Percentiles rank a stretch among this genome's conserved stretches.
Conservation (phyloP, 2,797 vertebrate genomes). For the Myiotriccus ornatus region DNA sequence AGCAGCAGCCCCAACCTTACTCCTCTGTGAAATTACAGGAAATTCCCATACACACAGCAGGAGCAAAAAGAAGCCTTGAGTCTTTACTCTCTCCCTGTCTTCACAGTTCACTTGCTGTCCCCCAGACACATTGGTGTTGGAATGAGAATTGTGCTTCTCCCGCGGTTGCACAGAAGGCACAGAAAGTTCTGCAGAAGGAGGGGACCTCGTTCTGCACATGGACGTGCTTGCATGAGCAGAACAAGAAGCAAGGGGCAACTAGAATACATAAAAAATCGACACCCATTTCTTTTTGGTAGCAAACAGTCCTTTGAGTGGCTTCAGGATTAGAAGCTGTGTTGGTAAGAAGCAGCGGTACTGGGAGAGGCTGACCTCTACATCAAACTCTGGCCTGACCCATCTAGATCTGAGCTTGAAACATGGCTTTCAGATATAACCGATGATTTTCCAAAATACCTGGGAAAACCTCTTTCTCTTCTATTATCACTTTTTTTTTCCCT, state of each 20-base stretch:
- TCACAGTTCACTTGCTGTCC: not conserved
- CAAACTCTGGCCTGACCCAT: not conserved
- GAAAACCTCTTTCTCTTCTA: not conserved
- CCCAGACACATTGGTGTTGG: rapidly evolving
- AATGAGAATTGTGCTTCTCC: not conserved
- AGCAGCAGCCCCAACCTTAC: not conserved
- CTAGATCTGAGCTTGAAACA: not conserved
- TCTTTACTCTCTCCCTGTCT: not conserved
- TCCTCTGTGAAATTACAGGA: not conserved
- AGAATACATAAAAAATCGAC: not conserved
- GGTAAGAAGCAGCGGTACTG: not conserved
- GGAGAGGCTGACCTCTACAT: not conserved
- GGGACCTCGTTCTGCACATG: rapidly evolving
- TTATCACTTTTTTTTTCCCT: not conserved
- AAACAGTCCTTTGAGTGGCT: not conserved
- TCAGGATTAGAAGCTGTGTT: not conserved
- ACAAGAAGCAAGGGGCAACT: not conserved
- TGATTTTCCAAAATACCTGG: not conserved
- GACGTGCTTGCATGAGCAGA: rapidly evolving
- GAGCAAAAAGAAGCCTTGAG: not conserved
- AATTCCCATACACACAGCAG: not conserved
- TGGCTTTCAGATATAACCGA: rapidly evolving
- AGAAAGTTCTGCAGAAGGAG: rapidly evolving
- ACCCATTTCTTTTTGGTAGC: rapidly evolving
- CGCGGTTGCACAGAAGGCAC: not conserved